Percentiles rank a stretch among this genome's conserved stretches.
phyloP scores from a whole-genome alignment of 2,888 invertebrate genomes.

The Ophion ellenae region DNA sequence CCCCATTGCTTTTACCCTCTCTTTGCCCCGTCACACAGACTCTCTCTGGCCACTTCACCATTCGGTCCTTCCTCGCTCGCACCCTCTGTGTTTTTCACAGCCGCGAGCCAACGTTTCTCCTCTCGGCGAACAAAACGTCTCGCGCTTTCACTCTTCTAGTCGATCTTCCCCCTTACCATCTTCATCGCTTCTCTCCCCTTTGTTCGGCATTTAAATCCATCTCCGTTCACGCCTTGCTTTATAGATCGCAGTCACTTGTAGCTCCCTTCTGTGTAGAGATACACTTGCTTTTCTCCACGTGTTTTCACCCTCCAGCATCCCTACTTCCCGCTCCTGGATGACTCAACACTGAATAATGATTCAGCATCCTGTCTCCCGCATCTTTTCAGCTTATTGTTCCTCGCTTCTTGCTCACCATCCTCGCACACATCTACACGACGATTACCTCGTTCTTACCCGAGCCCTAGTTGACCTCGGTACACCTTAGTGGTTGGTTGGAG shows the following conservation, averaged over 20 bases:
- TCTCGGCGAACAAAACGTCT: background rate
- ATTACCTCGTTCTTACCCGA: too few species aligned
- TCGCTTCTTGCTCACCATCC: too few species aligned
- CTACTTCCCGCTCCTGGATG: background rate
- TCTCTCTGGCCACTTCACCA: background rate
- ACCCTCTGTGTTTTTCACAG: background rate
- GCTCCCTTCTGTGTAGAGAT: background rate
- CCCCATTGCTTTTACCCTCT: slow-evolving; percentile 4
- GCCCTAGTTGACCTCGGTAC: too few species aligned
- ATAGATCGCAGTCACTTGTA: background rate
- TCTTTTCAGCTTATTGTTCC: too few species aligned
- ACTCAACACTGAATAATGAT: background rate
- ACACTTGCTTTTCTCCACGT: background rate
- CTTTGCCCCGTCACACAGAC: background rate
- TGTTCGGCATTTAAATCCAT: slow-evolving; percentile 15
- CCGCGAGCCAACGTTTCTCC: slow-evolving; percentile 11
- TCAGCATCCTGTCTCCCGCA: background rate
- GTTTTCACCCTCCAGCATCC: background rate
- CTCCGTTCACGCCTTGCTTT: background rate
- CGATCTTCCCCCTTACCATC: background rate
- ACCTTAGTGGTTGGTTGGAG: too few species aligned
- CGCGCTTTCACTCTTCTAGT: slow-evolving; percentile 16
- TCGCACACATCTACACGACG: too few species aligned
- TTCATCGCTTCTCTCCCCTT: background rate
- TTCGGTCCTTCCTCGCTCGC: slow-evolving; percentile 7